Percentiles rank a stretch among this genome's conserved stretches.
phyloP scores from a whole-genome alignment of 2,113 vertebrate genomes.

The Alligator mississippiensis region DNA sequence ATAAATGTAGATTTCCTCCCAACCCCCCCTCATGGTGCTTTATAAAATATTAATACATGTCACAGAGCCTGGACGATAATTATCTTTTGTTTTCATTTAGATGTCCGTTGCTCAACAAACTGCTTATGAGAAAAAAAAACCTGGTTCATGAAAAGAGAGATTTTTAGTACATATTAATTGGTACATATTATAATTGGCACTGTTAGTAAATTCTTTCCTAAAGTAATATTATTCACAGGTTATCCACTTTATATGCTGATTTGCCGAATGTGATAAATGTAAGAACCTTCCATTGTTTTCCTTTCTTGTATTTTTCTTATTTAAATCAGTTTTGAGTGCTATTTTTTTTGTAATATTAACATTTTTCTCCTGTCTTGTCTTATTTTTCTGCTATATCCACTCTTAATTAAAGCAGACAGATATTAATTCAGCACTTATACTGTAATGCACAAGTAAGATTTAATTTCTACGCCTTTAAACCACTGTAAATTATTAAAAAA shows the following conservation, averaged over 20 bases:
- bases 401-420: neutral
- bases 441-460: neutral
- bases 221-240: constrained; percentile 35
- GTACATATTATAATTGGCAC: neutral
- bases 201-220: constrained; percentile 30
- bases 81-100: neutral
- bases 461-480: neutral
- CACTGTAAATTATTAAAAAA: neutral
- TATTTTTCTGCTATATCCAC: neutral
- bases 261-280: neutral
- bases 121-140: neutral
- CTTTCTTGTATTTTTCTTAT: neutral
- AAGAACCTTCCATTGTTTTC: neutral
- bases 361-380: neutral
- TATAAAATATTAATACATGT: constrained; percentile 47
- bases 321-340: neutral
- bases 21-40: constrained; percentile 51
- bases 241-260: constrained; percentile 8
- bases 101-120: neutral
- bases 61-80: neutral
- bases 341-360: neutral
- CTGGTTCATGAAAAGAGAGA: neutral
- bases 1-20: constrained; percentile 5
- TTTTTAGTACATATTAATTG: neutral
- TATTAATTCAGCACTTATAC: neutral